These are phyloP conservation scores for Poeciliopsis turrubarensis DNA, from an alignment of 2,113 vertebrate genomes.

Conservation along the genomic window DNA sequence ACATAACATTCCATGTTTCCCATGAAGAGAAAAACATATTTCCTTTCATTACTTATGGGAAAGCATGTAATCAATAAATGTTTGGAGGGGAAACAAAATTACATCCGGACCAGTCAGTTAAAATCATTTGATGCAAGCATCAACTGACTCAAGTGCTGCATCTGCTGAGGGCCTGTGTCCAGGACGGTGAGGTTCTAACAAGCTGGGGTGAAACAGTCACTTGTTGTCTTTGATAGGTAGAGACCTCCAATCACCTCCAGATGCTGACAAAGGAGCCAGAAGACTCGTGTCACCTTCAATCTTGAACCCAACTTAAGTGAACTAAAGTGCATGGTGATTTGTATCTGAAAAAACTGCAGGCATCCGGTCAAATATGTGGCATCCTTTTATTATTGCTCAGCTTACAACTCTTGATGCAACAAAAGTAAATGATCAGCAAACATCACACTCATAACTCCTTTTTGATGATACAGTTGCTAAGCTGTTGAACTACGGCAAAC, in stretches of 20 bases:
- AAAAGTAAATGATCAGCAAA: too few relatives aligned
- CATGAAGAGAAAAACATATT: constrained; percentile 63
- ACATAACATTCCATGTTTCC: constrained; percentile 76
- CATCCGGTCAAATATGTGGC: too few relatives aligned
- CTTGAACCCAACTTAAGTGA: constrained; percentile 16
- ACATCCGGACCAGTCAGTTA: constrained; percentile 47
- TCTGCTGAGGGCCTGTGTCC: constrained; percentile 47
- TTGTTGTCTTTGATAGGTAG: constrained; percentile 40
- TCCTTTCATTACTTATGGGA: constrained; percentile 75
- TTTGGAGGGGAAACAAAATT: constrained; percentile 50
- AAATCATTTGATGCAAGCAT: constrained; percentile 45
- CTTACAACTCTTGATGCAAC: too few relatives aligned
- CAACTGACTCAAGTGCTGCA: constrained; percentile 51
- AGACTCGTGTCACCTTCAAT: constrained; percentile 30
- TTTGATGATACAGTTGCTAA: too few relatives aligned
- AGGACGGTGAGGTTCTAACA: constrained; percentile 17
- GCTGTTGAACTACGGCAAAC: too few relatives aligned
- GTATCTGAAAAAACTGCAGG: too few relatives aligned
- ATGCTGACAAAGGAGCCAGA: constrained; percentile 44
- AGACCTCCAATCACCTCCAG: constrained; percentile 47
- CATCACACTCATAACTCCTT: too few relatives aligned
- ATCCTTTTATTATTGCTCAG: too few relatives aligned
- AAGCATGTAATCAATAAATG: constrained; percentile 81
- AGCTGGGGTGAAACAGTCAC: constrained; percentile 38
- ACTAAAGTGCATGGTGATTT: too few relatives aligned